Evolutionary conservation across 2,113 vertebrate species (phyloP).

Genomic region (Cichladusa arquata): DNA sequence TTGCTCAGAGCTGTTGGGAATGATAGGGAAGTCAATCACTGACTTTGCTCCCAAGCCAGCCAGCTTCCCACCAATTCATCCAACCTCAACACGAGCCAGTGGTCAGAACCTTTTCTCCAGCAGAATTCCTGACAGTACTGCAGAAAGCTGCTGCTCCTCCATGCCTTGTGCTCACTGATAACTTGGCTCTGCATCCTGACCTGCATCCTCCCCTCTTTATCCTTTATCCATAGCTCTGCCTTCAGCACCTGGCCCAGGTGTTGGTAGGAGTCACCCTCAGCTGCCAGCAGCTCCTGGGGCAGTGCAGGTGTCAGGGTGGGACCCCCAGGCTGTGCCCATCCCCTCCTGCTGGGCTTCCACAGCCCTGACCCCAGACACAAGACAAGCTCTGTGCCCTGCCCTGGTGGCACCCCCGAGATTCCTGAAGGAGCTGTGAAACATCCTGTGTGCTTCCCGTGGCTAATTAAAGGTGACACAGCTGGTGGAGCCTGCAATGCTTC

Average conservation of each 20-base stretch:
- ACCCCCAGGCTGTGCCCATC: neutral
- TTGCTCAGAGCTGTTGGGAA: neutral
- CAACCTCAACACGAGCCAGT: rapidly evolving
- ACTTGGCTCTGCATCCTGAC: neutral
- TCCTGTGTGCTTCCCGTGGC: neutral
- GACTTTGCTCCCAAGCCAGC: neutral
- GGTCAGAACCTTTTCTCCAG: neutral
- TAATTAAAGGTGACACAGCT: conserved; percentile 36
- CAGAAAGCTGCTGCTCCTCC: neutral
- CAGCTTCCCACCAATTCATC: neutral
- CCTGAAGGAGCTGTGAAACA: neutral
- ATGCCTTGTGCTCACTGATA: no score
- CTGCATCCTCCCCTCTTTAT: neutral
- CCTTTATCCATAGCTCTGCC: neutral
- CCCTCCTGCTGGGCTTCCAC: neutral
- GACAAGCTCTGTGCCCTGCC: neutral
- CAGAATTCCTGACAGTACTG: neutral
- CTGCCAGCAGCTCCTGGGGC: neutral
- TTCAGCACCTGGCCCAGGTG: neutral
- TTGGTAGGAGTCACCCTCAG: neutral
- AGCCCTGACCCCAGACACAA: neutral
- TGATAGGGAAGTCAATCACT: neutral
- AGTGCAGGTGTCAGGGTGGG: neutral
- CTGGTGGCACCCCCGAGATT: neutral
- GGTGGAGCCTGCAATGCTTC: neutral